Conservation (phyloP, 2,113 vertebrate species). For the Prunella fulvescens region DNA sequence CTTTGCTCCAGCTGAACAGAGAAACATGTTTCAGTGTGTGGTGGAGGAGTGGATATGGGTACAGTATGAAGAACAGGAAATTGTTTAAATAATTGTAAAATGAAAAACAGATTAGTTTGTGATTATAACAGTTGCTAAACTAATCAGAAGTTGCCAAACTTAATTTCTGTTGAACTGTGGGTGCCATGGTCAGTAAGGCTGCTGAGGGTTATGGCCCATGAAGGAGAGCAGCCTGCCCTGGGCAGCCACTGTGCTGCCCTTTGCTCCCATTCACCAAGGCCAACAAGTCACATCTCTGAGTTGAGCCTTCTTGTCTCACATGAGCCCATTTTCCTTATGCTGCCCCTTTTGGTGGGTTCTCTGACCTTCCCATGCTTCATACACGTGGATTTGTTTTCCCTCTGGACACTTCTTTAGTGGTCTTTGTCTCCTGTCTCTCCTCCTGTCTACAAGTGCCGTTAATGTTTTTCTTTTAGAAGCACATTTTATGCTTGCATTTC, state of each 20-base stretch:
- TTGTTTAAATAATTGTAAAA: not conserved
- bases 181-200: not conserved
- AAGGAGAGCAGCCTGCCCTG: not conserved
- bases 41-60: not conserved
- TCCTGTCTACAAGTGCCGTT: not conserved
- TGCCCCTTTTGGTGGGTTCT: not conserved
- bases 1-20: not conserved
- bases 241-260: not conserved
- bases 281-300: not conserved
- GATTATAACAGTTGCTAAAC: not conserved
- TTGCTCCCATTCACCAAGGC: not conserved
- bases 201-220: not conserved
- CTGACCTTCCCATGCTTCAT: not conserved
- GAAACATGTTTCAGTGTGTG: accelerated
- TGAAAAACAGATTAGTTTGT: not conserved
- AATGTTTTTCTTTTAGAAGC: not conserved
- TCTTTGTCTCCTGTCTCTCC: not conserved
- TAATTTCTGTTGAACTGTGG: not conserved
- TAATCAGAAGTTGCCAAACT: not conserved
- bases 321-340: not conserved
- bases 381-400: not conserved
- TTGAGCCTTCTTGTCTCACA: not conserved
- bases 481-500: not conserved
- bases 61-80: not conserved
- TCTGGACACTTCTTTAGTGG: not conserved